Evolutionary conservation across 2,113 vertebrate species (phyloP), one percentile per base, ranked within the genome.

Genomic region (Amblyornis subalaris): DNA sequence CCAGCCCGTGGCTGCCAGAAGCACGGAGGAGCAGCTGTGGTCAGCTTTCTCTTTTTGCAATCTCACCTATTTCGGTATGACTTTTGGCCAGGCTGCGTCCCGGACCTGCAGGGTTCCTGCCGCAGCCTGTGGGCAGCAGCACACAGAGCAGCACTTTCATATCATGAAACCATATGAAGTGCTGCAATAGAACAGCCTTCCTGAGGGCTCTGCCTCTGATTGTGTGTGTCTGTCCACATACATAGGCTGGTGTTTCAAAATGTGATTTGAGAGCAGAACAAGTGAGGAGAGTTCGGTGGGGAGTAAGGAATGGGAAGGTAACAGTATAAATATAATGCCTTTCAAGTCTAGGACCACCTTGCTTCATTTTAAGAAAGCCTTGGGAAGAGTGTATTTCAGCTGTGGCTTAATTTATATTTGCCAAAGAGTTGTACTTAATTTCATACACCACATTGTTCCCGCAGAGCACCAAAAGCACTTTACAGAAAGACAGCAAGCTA

Each of bases 11-110:
- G 73, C 55, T 85, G 58, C 48, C 71, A 80, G 66, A 40, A 61
- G 45, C 4, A 5, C 3, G 3, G 36, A 40, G 60, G 23, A 88
- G 78, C 71, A 66, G 61, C 89, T 95, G 96, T 91, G 97, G 96
- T 93, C 93, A 95, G 89, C 96, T 96, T 94, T 96, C 91, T 94
- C 95, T 96, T 92, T 93, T 70, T 92, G 70, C 1, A 10, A 17
- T 96, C 94, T 96, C 94, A 36, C 76, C 77, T 79, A 40, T 97
- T 85, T 96, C 31, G 0, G 31, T 96, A 73, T 95, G 94, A 96
- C 67, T 94, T 72, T 84, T 61, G 94, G 64, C 76, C 76, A 51
- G 54, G 76, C 79, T 85, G 58, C 26, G 55, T 70, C 77, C 69
- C 85, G 70, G 85, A 66, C 31, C 58, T 71, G 61, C 45, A 23